phyloP scores from a whole-genome alignment of 2,888 invertebrate species.

The Phalera bucephala region DNA sequence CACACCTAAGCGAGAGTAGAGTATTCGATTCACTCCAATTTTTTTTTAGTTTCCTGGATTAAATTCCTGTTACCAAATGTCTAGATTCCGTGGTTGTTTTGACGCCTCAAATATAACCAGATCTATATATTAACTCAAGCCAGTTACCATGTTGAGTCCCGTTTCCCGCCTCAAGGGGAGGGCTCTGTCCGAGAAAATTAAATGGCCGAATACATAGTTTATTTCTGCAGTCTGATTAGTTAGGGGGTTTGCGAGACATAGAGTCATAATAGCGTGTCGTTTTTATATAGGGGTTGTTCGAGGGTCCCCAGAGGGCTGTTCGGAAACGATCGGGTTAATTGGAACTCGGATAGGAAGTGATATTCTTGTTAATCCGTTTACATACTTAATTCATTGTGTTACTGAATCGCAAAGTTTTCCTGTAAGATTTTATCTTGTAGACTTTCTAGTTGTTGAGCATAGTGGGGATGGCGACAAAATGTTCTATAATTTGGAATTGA shows the following conservation, averaged over 20 bases:
- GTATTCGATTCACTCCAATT: too few species aligned
- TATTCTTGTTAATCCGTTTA: slow-evolving; percentile 1
- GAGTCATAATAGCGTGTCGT: slow-evolving; percentile 1
- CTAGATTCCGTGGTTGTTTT: too few species aligned
- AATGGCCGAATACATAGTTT: slow-evolving; percentile 2
- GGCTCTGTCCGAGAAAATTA: neutral
- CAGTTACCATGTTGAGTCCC: too few species aligned
- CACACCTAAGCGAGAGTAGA: too few species aligned
- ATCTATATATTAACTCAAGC: too few species aligned
- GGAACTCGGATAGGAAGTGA: neutral
- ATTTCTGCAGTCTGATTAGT: slow-evolving; percentile 19
- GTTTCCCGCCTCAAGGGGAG: neutral
- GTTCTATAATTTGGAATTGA: too few species aligned
- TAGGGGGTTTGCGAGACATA: neutral
- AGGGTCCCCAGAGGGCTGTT: neutral
- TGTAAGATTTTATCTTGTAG: neutral
- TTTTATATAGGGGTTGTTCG: neutral
- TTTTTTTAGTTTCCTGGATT: too few species aligned
- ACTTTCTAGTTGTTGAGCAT: neutral
- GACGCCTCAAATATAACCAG: too few species aligned
- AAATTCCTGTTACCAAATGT: too few species aligned
- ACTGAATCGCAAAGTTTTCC: neutral
- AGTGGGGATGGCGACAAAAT: too few species aligned
- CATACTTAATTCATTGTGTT: neutral
- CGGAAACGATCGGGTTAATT: slow-evolving; percentile 1